Percentiles rank a stretch among this genome's conserved stretches.
These are phyloP conservation scores for Okapia johnstoni DNA, from an alignment of 2,113 vertebrate genomes.

Conservation along the genomic window DNA sequence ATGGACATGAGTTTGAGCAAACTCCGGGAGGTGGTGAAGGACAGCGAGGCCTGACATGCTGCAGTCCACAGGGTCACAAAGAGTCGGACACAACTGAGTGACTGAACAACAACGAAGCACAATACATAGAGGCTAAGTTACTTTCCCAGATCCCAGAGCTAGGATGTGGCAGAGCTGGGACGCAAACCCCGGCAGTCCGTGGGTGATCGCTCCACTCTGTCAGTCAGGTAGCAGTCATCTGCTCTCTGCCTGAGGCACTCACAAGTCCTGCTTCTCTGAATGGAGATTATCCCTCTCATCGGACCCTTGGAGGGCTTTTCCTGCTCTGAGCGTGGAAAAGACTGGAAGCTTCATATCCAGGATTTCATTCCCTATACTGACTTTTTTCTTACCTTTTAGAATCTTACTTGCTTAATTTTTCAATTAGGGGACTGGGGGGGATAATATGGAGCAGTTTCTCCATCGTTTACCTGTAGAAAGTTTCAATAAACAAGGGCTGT, in stretches of 20 bases:
- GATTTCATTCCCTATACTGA: not conserved
- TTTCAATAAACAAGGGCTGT: not conserved
- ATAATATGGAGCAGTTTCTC: not conserved
- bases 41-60: not conserved
- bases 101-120: not conserved
- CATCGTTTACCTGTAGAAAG: not conserved
- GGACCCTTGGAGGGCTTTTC: not conserved
- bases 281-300: not conserved
- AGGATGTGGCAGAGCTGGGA: not conserved
- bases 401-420: not conserved
- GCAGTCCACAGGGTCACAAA: not conserved
- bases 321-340: not conserved
- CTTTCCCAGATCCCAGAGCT: not conserved
- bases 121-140: not conserved
- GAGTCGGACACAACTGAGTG: not conserved
- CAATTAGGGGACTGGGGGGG: not conserved
- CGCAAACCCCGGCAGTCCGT: not conserved
- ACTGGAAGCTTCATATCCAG: not conserved
- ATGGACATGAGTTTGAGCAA: not conserved
- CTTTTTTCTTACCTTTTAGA: not conserved
- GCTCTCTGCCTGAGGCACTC: not conserved
- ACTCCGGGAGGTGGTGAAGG: not conserved
- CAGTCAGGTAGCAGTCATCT: not conserved
- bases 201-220: accelerated
- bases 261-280: not conserved